Conservation (phyloP, 2,113 vertebrate species). For the Origma solitaria region DNA sequence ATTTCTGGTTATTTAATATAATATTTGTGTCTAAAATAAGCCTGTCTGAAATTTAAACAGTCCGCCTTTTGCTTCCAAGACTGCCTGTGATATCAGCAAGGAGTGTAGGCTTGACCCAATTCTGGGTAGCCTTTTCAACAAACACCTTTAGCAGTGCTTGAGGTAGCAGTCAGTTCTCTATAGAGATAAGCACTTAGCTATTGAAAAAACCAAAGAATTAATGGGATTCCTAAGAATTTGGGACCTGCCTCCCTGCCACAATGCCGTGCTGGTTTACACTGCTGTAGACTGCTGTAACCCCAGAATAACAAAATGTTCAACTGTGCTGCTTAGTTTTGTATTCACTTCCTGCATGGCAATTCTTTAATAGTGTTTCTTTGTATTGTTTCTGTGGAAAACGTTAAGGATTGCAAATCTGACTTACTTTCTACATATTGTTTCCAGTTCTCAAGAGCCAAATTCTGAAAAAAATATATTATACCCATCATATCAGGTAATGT, state of each 20-base stretch:
- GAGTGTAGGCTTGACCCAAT: constrained; percentile 11
- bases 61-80: background rate
- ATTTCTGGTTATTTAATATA: background rate
- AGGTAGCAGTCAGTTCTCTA: background rate
- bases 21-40: background rate
- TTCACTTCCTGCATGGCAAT: background rate
- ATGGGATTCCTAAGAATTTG: constrained; percentile 14
- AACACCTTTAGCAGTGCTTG: constrained; percentile 10
- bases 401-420: background rate
- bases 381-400: background rate
- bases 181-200: constrained; percentile 8
- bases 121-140: constrained; percentile 23
- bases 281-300: background rate
- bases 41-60: background rate
- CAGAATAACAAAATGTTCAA: background rate
- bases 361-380: background rate
- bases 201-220: constrained; percentile 21
- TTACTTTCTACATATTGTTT: background rate
- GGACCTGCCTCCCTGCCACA: background rate
- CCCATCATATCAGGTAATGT: background rate
- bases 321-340: background rate
- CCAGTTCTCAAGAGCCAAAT: background rate
- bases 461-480: background rate
- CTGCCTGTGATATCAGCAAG: background rate
- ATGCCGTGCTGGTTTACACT: background rate